Evolutionary conservation across 2,797 vertebrate genomes (phyloP).

Genomic region (Diglossa cyanea): DNA sequence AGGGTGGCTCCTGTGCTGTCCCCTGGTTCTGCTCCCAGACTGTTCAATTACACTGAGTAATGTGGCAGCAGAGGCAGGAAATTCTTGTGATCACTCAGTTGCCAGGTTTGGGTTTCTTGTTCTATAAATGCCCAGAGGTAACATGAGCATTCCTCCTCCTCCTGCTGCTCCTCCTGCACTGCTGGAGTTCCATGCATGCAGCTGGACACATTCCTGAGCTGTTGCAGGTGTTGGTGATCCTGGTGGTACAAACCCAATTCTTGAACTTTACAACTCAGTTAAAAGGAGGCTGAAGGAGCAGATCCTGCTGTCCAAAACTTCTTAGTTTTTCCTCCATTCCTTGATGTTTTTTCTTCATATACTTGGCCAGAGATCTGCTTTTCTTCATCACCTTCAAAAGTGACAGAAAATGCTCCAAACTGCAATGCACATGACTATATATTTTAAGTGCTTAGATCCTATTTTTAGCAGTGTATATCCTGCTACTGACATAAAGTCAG

Average conservation of each 20-base stretch:
- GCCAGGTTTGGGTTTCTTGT: not conserved
- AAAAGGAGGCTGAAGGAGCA: not conserved
- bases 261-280: not conserved
- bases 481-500: not conserved
- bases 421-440: not conserved
- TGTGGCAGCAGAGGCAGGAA: not conserved
- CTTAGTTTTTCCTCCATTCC: not conserved
- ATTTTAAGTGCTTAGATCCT: constrained; percentile 25
- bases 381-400: not conserved
- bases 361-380: not conserved
- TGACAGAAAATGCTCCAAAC: not conserved
- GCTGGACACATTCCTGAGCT: not conserved
- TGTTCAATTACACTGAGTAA: fast-evolving
- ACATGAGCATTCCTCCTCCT: not conserved
- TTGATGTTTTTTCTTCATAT: not conserved
- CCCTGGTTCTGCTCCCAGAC: not conserved
- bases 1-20: not conserved
- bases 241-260: not conserved
- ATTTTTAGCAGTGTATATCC: constrained; percentile 19
- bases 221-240: not conserved
- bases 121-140: not conserved
- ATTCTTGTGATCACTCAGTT: not conserved
- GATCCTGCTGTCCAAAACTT: not conserved
- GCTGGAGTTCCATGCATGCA: not conserved
- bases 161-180: not conserved